Percentiles rank a stretch among this genome's conserved stretches.
Evolutionary conservation across 2,888 invertebrate species (phyloP).

Genomic region (Drosophila anomalipes): DNA sequence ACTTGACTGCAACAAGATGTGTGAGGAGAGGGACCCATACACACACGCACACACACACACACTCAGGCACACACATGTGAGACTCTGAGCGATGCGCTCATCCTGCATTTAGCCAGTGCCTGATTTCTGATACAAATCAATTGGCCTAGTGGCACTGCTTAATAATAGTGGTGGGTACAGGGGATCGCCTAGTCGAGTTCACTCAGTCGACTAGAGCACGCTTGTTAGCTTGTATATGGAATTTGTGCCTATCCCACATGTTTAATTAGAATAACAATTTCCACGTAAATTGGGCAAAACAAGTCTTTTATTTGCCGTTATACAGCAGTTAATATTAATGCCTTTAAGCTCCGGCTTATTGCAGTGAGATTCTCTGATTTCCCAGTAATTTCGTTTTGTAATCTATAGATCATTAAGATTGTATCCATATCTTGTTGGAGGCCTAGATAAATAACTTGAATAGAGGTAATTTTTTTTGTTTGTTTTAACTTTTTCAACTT

Average conservation of each 20-base stretch:
- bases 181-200: background rate
- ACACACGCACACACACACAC: background rate
- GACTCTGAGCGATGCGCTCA: constrained; percentile 11
- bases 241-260: constrained; percentile 10
- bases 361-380: background rate
- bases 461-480: background rate
- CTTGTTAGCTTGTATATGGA: background rate
- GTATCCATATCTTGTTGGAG: constrained; percentile 17
- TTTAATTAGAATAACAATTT: constrained; percentile 25
- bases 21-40: background rate
- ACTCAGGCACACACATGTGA: background rate
- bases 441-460: background rate
- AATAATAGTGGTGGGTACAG: background rate
- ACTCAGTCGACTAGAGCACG: background rate
- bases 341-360: background rate
- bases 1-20: background rate
- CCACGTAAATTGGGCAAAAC: constrained; percentile 4
- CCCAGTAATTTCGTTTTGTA: background rate
- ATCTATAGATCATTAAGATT: constrained; percentile 21
- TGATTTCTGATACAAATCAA: constrained; percentile 54
- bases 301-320: constrained; percentile 22
- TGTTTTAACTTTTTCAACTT: background rate
- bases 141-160: constrained; percentile 20
- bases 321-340: background rate
- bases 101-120: constrained; percentile 6